Evolutionary conservation across 2,888 invertebrate species (phyloP).

Genomic region (Formica aserva): DNA sequence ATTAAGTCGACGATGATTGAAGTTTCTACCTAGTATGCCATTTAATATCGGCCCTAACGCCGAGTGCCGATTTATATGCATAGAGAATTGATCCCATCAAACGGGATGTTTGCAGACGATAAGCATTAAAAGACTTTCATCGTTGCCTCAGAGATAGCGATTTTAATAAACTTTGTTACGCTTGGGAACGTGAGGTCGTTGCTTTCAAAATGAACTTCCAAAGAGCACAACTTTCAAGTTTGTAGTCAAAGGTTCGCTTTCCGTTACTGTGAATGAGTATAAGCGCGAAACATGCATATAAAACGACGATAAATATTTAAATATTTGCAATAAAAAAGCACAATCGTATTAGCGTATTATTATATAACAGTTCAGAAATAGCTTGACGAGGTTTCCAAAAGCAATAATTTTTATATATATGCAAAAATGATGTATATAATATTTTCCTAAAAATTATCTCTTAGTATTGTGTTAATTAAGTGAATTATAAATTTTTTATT

Average conservation of each 20-base stretch:
- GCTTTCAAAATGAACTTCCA: conserved; percentile 42
- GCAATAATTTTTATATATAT: neutral
- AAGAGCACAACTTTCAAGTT: conserved; percentile 23
- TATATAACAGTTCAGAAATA: neutral
- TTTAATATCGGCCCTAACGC: conserved; percentile 20
- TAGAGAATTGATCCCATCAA: conserved; percentile 66
- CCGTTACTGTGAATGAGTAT: neutral
- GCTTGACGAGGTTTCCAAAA: neutral
- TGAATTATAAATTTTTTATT: neutral
- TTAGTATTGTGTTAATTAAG: neutral
- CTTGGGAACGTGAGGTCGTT: conserved; percentile 45
- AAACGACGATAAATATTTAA: conserved; percentile 24
- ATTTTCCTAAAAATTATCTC: neutral
- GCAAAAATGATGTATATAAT: neutral
- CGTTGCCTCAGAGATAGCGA: conserved; percentile 61
- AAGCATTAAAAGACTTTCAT: conserved; percentile 64
- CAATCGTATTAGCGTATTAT: neutral
- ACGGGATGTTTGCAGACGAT: conserved; percentile 57
- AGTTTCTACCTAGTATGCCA: conserved; percentile 31
- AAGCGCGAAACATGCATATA: conserved; percentile 29
- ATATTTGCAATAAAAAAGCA: conserved; percentile 19
- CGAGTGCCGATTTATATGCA: conserved; percentile 71
- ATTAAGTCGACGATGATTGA: conserved; percentile 36
- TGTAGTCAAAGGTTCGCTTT: conserved; percentile 16
- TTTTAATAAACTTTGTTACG: conserved; percentile 73